phyloP scores from a whole-genome alignment of 2,888 invertebrate species.

The Brassicogethes aeneus region DNA sequence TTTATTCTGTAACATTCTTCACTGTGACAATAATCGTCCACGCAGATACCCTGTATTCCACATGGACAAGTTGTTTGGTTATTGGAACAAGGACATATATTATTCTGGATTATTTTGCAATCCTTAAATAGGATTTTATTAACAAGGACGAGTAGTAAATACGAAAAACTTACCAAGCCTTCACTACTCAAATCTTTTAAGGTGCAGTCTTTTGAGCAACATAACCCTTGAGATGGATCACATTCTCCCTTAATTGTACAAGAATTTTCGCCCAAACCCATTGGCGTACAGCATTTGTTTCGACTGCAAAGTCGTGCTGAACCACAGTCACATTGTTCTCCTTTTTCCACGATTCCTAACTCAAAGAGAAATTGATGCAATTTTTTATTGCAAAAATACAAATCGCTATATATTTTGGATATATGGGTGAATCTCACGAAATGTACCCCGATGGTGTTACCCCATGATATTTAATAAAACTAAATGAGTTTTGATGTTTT shows the following conservation, averaged over 20 bases:
- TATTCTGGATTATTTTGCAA: slow-evolving; percentile 33
- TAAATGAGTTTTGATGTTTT: no score
- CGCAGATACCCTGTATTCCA: slow-evolving; percentile 43
- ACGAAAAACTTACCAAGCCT: slow-evolving; percentile 33
- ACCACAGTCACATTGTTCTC: slow-evolving; percentile 64
- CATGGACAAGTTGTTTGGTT: slow-evolving; percentile 34
- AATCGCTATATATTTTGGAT: no score
- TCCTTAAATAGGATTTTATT: no score
- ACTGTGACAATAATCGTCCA: slow-evolving; percentile 42
- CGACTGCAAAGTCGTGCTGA: slow-evolving; percentile 44
- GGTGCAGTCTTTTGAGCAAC: slow-evolving; percentile 41
- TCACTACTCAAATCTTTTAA: slow-evolving; percentile 36
- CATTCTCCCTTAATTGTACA: slow-evolving; percentile 45
- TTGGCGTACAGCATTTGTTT: slow-evolving; percentile 45
- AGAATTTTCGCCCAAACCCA: slow-evolving; percentile 42
- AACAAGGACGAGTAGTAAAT: no score
- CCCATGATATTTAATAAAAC: no score
- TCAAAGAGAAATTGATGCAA: no score
- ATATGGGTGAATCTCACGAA: no score
- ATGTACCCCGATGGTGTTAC: no score
- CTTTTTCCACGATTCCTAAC: slow-evolving; percentile 54
- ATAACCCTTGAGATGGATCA: slow-evolving; percentile 48
- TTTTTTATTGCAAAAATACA: no score
- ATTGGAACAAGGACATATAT: slow-evolving; percentile 37
- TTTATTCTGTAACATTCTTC: slow-evolving; percentile 44